Conservation (phyloP, 2,113 vertebrate species). For the Lagopus muta region DNA sequence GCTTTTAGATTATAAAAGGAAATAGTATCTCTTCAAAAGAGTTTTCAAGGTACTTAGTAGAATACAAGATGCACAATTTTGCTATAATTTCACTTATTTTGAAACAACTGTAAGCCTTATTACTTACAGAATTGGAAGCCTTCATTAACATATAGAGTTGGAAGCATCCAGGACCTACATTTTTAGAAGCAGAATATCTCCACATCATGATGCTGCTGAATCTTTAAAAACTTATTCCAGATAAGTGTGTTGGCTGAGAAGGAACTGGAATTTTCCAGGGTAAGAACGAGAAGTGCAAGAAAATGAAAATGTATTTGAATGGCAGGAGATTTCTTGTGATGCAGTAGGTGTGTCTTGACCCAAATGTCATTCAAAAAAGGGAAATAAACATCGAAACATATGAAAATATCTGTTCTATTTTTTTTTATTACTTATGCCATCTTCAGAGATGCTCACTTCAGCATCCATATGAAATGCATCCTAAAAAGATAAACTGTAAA, state of each 20-base stretch:
- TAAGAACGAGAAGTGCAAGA: neutral
- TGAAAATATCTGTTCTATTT: neutral
- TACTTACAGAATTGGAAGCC: neutral
- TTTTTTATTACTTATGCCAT: neutral
- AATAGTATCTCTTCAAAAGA: neutral
- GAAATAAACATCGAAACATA: neutral
- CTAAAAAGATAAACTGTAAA: neutral
- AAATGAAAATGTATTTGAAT: neutral
- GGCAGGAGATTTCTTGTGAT: neutral
- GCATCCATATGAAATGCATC: neutral
- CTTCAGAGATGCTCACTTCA: neutral
- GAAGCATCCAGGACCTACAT: neutral
- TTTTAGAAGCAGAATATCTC: neutral
- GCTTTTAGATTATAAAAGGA: neutral
- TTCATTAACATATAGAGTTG: neutral
- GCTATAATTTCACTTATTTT: neutral
- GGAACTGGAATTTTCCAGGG: neutral
- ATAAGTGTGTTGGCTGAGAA: neutral
- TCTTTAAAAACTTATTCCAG: neutral
- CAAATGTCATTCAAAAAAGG: neutral
- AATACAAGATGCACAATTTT: neutral
- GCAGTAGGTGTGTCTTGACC: neutral
- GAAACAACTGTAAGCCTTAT: neutral
- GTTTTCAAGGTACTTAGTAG: neutral
- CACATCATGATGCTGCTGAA: neutral